Conservation (phyloP, 2,888 invertebrate genomes). For the Mesopsocus fuscifrons region DNA sequence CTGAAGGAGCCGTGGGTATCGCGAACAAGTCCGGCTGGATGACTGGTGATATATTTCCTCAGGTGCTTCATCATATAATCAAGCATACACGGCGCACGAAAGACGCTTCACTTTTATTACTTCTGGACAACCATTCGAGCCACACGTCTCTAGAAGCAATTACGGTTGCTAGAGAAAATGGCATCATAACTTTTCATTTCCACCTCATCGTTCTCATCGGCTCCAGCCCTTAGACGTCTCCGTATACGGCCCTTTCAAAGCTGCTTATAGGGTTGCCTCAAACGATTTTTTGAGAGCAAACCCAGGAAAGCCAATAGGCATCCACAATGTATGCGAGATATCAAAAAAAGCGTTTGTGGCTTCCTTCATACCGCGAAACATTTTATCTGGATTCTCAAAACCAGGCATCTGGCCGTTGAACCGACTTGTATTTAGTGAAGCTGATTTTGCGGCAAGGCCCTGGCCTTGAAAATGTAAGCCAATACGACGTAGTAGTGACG, state of each 20-base stretch:
- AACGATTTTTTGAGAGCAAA: slow-evolving; percentile 7
- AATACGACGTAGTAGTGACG: too few species aligned
- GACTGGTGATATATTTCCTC: slow-evolving; percentile 9
- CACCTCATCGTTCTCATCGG: slow-evolving; percentile 2
- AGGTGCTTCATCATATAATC: slow-evolving; percentile 9
- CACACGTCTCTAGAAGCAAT: slow-evolving; percentile 3
- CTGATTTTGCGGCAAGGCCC: too few species aligned
- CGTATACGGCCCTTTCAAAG: slow-evolving; percentile 8
- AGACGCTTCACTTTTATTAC: not conserved
- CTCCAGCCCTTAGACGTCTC: slow-evolving; percentile 6
- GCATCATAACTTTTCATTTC: too few species aligned
- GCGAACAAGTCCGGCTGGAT: slow-evolving; percentile 7
- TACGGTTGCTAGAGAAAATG: not conserved
- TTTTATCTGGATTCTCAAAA: too few species aligned
- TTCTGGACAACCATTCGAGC: slow-evolving; percentile 7
- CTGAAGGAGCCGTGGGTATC: not conserved
- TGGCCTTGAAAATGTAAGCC: too few species aligned
- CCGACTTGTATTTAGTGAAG: too few species aligned
- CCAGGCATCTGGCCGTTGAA: too few species aligned
- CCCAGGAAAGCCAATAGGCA: too few species aligned
- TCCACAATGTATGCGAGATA: too few species aligned
- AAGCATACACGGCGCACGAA: not conserved
- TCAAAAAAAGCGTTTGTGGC: too few species aligned
- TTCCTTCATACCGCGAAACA: too few species aligned
- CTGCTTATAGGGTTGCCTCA: slow-evolving; percentile 1